phyloP scores from a whole-genome alignment of 2,797 vertebrate species.

The Xenopus petersii region DNA sequence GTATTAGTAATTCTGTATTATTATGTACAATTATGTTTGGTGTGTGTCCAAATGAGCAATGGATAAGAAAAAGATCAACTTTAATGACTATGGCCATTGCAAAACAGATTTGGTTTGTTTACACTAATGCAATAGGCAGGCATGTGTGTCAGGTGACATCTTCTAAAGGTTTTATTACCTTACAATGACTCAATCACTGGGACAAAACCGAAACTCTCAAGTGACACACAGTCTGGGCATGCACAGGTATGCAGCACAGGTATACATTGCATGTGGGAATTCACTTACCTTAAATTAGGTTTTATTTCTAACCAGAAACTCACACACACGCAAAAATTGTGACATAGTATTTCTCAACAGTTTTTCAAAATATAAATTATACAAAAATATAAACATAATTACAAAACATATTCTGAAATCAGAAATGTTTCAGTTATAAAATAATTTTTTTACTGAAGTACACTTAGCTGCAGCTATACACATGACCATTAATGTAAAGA shows the following conservation, averaged over 20 bases:
- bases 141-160: constrained; percentile 35
- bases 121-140: constrained; percentile 37
- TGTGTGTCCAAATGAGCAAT: neutral
- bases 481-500: too few species aligned
- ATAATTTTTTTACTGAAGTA: too few species aligned
- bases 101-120: constrained; percentile 42
- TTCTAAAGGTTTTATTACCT: constrained; percentile 37
- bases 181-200: constrained; percentile 38
- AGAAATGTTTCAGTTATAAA: too few species aligned
- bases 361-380: too few species aligned
- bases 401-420: too few species aligned
- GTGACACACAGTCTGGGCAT: constrained; percentile 44
- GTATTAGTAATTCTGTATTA: too few species aligned
- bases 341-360: too few species aligned
- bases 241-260: constrained; percentile 7
- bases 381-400: too few species aligned
- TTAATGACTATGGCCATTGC: constrained; percentile 31
- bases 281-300: too few species aligned
- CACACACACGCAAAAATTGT: too few species aligned
- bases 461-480: too few species aligned
- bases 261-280: neutral
- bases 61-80: constrained; percentile 21
- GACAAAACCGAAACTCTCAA: constrained; percentile 22
- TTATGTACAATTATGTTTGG: neutral
- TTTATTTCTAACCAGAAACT: too few species aligned